These are phyloP conservation scores for Halocynthia roretzi DNA, from an alignment of 23 tunicate species.

Conservation along the genomic window DNA sequence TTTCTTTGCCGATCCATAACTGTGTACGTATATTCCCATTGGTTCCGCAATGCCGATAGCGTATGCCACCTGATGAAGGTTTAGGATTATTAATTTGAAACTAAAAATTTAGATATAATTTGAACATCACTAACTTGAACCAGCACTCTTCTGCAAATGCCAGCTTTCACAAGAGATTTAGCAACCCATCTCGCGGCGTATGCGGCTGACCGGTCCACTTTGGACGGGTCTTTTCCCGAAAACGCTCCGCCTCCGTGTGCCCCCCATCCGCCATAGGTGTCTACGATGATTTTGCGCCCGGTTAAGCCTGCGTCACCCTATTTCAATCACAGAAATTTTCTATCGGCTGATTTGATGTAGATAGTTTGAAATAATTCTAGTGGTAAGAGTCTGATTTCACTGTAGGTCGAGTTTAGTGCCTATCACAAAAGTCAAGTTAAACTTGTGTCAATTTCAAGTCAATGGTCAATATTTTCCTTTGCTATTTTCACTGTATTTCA, in stretches of 20 bases:
- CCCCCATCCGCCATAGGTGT: conserved; percentile 99
- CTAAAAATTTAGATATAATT: not conserved
- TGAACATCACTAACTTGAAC: conserved; percentile 54
- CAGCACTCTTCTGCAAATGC: conserved; percentile 69
- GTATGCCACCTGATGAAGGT: conserved; percentile 63
- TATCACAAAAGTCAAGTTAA: too few species aligned
- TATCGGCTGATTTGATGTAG: too few species aligned
- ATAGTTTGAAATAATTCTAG: too few species aligned
- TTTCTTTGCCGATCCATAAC: conserved; percentile 59
- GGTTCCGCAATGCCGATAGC: conserved; percentile 99
- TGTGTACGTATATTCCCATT: conserved; percentile 83
- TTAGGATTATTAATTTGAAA: not conserved
- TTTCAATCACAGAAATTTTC: not conserved
- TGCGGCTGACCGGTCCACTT: conserved; percentile 98
- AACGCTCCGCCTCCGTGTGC: conserved; percentile 99
- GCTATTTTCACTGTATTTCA: too few species aligned
- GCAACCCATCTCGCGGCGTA: conserved; percentile 99
- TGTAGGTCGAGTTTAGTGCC: too few species aligned
- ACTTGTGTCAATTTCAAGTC: too few species aligned
- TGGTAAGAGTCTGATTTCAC: too few species aligned
- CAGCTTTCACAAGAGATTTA: conserved; percentile 82
- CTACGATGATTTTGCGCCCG: conserved; percentile 97
- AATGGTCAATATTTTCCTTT: too few species aligned
- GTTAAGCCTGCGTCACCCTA: conserved; percentile 99
- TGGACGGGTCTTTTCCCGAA: conserved; percentile 97